Percentiles rank a stretch among this genome's conserved stretches.
Evolutionary conservation across 2,113 vertebrate genomes (phyloP).

Genomic region (Pituophis catenifer): DNA sequence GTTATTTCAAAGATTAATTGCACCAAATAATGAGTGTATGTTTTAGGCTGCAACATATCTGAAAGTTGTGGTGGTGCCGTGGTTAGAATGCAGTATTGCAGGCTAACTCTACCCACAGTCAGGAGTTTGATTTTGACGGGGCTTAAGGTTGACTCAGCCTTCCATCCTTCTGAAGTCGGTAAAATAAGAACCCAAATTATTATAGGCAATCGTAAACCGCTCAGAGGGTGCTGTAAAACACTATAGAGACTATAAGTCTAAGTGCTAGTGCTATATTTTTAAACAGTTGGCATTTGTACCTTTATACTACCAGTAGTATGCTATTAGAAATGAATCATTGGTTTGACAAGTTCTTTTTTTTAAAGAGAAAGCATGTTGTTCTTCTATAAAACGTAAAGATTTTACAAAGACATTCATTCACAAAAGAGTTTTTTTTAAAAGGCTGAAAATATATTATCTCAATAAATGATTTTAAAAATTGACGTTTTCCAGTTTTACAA

Average conservation of each 20-base stretch:
- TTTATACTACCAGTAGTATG: constrained; percentile 19
- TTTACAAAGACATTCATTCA: constrained; percentile 51
- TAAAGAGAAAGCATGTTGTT: constrained; percentile 35
- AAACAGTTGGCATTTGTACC: constrained; percentile 1
- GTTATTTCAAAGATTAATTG: constrained; percentile 32
- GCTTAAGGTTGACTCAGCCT: background rate
- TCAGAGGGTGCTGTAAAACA: background rate
- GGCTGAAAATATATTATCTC: background rate
- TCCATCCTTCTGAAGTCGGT: background rate
- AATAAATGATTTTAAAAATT: background rate
- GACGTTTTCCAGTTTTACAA: constrained; percentile 33
- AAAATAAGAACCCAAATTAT: background rate
- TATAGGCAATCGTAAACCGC: background rate
- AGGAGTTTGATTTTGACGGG: background rate
- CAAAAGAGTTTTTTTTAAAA: constrained; percentile 37
- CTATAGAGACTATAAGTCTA: background rate
- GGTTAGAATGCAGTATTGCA: background rate
- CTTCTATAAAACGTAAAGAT: constrained; percentile 44
- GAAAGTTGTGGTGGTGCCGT: background rate
- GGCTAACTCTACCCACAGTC: background rate
- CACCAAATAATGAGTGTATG: background rate
- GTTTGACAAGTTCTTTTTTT: constrained; percentile 31
- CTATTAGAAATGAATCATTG: background rate
- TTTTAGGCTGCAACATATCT: constrained; percentile 5
- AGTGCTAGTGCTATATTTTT: background rate